phyloP scores from a whole-genome alignment of 2,888 invertebrate species.

The Ceratothoa steindachneri region DNA sequence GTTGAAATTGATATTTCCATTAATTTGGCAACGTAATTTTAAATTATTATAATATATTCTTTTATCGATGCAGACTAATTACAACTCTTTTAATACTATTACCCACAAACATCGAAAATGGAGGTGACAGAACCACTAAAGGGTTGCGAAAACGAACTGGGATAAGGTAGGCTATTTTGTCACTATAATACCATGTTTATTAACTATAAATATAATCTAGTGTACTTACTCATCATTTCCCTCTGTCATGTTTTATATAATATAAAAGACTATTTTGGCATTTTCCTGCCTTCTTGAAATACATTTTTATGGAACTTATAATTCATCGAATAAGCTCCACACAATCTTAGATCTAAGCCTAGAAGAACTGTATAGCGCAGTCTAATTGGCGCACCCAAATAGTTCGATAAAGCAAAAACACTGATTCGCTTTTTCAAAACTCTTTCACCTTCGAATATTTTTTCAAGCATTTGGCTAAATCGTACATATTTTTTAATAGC shows the following conservation, averaged over 20 bases:
- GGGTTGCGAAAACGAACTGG: too few relatives aligned
- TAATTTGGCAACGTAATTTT: too few relatives aligned
- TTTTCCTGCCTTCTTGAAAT: constrained; percentile 46
- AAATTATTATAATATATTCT: too few relatives aligned
- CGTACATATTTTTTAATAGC: too few relatives aligned
- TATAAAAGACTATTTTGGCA: constrained; percentile 48
- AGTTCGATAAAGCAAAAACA: not conserved
- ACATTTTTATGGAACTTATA: constrained; percentile 48
- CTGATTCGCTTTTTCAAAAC: not conserved
- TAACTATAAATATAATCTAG: not conserved
- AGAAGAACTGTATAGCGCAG: not conserved
- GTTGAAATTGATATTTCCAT: too few relatives aligned
- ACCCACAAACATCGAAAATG: too few relatives aligned
- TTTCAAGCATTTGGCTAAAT: too few relatives aligned
- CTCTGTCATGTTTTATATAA: constrained; percentile 49
- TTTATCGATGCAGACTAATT: too few relatives aligned
- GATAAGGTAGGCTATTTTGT: not conserved
- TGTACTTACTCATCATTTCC: constrained; percentile 49
- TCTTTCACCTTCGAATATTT: not conserved
- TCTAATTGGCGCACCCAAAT: not conserved
- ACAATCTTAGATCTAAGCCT: not conserved
- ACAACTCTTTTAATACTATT: too few relatives aligned
- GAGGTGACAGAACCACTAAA: too few relatives aligned
- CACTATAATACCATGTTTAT: not conserved
- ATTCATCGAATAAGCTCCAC: constrained; percentile 37